These are phyloP conservation scores for Gonatopus flavifemur DNA, from an alignment of 1,140 invertebrate species.

Conservation along the genomic window DNA sequence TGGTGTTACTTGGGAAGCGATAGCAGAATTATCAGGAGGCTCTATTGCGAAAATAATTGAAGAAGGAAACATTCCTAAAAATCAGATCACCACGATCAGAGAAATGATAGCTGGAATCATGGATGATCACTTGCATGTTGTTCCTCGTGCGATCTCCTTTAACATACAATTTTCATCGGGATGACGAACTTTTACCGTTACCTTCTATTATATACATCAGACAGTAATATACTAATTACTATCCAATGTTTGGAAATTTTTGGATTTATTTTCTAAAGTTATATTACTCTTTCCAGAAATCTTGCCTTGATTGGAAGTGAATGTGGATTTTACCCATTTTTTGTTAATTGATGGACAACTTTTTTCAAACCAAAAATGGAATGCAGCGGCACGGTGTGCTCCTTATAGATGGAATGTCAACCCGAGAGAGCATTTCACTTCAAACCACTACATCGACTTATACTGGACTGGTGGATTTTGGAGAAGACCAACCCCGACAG, in stretches of 20 bases:
- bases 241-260: background rate
- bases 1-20: too few relatives aligned
- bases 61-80: too few relatives aligned
- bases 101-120: too few relatives aligned
- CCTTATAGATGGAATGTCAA: constrained; percentile 22
- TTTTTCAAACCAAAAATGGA: constrained; percentile 7
- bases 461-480: constrained; percentile 12
- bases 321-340: constrained; percentile 19
- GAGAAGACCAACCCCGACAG: too few relatives aligned
- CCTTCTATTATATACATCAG: constrained; percentile 11
- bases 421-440: constrained; percentile 19
- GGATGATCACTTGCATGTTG: too few relatives aligned
- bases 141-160: background rate
- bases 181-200: constrained; percentile 9
- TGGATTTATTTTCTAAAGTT: background rate
- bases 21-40: too few relatives aligned
- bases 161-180: background rate
- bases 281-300: constrained; percentile 1
- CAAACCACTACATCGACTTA: constrained; percentile 8
- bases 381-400: constrained; percentile 17
- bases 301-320: constrained; percentile 10
- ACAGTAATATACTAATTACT: constrained; percentile 1
- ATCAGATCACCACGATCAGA: too few relatives aligned
- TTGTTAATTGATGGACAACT: constrained; percentile 10
- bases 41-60: too few relatives aligned